Evolutionary conservation across 64 coral and sea anemone genomes (phyloP).

Genomic region (Pocillopora verrucosa): DNA sequence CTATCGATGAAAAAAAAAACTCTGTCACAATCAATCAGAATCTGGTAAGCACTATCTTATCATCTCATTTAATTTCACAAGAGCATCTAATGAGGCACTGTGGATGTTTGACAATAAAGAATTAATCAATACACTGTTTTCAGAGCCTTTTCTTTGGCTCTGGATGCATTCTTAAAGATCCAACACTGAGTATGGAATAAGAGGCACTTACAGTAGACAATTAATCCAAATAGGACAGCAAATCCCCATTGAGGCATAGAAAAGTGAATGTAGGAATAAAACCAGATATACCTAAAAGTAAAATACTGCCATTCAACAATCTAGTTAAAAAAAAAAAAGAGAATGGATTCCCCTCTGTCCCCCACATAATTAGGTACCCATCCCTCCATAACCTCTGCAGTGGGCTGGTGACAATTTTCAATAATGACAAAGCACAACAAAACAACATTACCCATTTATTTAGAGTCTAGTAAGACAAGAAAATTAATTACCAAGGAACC

Average conservation of each 20-base stretch:
- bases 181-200: not conserved
- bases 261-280: slow-evolving; percentile 97
- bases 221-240: slow-evolving; percentile 72
- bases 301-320: not conserved
- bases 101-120: too few relatives aligned
- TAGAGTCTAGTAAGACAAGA: not conserved
- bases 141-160: too few relatives aligned
- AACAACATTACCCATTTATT: not conserved
- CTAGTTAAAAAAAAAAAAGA: not conserved
- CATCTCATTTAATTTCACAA: too few relatives aligned
- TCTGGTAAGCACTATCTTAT: too few relatives aligned
- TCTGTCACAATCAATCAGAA: too few relatives aligned
- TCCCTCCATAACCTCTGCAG: too few relatives aligned
- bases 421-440: not conserved
- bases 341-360: too few relatives aligned
- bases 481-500: slow-evolving; percentile 80
- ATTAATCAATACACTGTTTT: too few relatives aligned
- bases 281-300: slow-evolving; percentile 94
- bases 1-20: too few relatives aligned
- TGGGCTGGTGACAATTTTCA: too few relatives aligned
- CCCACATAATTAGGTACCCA: too few relatives aligned
- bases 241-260: slow-evolving; percentile 75
- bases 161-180: not conserved
- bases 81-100: too few relatives aligned
- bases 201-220: slow-evolving; percentile 84